Conservation (phyloP, 2,797 vertebrate genomes). For the Pangasius sanitwongsei region DNA sequence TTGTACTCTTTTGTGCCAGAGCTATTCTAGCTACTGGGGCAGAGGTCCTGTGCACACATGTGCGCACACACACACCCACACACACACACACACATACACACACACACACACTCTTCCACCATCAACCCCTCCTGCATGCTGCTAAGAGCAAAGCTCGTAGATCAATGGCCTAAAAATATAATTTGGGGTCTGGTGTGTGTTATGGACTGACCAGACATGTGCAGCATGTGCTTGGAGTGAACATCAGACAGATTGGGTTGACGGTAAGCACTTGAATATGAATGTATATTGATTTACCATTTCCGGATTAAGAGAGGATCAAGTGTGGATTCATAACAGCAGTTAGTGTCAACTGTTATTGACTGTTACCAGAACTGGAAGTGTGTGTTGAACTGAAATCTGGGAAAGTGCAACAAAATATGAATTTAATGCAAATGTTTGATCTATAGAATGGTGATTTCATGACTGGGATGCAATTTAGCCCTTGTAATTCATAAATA, state of each 20-base stretch:
- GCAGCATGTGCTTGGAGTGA: conserved; percentile 11
- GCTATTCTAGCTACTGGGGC: not conserved
- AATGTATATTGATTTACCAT: conserved; percentile 27
- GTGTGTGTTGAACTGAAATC: not conserved
- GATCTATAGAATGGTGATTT: not conserved
- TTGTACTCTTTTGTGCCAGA: conserved; percentile 6
- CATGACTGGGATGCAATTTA: not conserved
- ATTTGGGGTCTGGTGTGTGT: conserved; percentile 55
- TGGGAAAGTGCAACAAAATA: not conserved
- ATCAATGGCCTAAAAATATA: conserved; percentile 75
- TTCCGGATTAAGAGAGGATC: conserved; percentile 32
- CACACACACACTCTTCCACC: not conserved
- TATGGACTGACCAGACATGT: conserved; percentile 45
- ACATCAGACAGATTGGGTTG: conserved; percentile 29
- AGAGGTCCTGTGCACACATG: not conserved
- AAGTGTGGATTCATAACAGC: conserved; percentile 29
- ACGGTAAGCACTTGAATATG: conserved; percentile 44
- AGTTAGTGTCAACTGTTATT: conserved; percentile 24
- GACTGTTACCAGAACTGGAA: conserved; percentile 27
- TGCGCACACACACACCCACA: fast-evolving
- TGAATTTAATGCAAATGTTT: not conserved
- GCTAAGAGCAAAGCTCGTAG: conserved; percentile 64
- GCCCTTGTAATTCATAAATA: not conserved
- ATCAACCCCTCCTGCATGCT: conserved; percentile 36
- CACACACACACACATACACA: not conserved